Evolutionary conservation across 2,797 vertebrate genomes (phyloP), one percentile per base, ranked within the genome.

Genomic region (Chaetodon trifasciatus): DNA sequence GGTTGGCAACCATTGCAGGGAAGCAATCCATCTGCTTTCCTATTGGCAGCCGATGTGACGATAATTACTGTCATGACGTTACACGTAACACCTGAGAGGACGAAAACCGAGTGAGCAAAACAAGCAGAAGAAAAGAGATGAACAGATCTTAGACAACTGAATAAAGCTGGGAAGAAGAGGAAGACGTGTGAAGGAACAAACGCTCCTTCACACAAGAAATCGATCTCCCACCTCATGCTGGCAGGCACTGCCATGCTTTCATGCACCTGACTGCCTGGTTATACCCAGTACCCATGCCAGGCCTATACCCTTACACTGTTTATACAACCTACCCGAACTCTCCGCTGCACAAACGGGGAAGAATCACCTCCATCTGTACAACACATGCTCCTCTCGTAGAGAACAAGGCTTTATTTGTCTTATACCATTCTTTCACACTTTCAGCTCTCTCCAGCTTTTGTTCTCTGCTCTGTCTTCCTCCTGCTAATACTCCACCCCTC

Each of bases 291-390:
- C 49, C 53, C 60, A 42, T 73, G 74, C 84, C 86, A 74, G 57
- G 63, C 17, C 56, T 64, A 3, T 28, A 56, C 74, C 68, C 76
- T 32, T 55, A 42, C 68, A 21, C 78, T 44, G 53, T 50, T 64
- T 67, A 39, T 16, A 67, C 76, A 23, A 79, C 61, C 66, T 57
- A 50, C 71, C 78, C 78, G 56, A 78, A 74, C 64, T 70, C 74
- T 82, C 42, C 12, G 49, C 80, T 32, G 39, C 4, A 10, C 58
- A 50, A 64, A 77, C 17, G 28, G 50, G 67, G 55, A 13, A 81
- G 78, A 82, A 78, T 82, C 77, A 62, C 79, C 69, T 88, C 86
- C 90, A 92, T 94, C 91, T 93, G 90, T n/a, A 57, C 78, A 89
- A 68, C 89, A 93, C 82, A 91, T 90, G 91, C 86, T 82, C 40